A percentile compares a stretch with the other conserved stretches of the same genome.
These are phyloP conservation scores for Meloidogyne floridensis DNA, from an alignment of 1,140 invertebrate species.

Conservation along the genomic window DNA sequence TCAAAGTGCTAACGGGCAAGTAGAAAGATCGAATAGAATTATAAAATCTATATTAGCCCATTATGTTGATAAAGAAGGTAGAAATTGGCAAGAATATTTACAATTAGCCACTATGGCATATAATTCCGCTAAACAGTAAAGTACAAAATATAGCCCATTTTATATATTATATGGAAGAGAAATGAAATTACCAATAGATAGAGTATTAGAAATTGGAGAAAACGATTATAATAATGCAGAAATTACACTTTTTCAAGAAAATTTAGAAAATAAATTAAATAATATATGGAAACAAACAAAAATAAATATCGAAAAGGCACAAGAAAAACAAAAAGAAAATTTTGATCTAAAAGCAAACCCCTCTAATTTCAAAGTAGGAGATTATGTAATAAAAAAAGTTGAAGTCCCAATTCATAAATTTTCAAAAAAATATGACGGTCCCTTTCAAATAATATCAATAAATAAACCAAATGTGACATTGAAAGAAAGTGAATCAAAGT, in stretches of 20 bases:
- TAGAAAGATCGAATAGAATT: background rate
- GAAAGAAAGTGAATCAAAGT: background rate
- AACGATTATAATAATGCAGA: background rate
- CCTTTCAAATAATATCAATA: background rate
- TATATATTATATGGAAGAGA: background rate
- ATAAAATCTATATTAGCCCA: background rate
- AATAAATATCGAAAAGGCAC: background rate
- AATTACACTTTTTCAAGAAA: background rate
- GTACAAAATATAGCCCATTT: background rate
- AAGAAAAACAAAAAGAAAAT: background rate
- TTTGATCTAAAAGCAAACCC: background rate
- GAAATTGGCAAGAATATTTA: constrained; percentile 5
- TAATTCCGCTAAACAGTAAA: background rate
- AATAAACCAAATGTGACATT: background rate
- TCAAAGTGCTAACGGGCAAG: background rate
- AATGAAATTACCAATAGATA: background rate
- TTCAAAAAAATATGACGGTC: background rate
- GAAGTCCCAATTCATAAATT: background rate
- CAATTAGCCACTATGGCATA: background rate
- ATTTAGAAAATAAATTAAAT: background rate
- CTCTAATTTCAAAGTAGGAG: background rate
- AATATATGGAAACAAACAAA: constrained; percentile 1
- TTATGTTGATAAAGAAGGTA: constrained; percentile 1
- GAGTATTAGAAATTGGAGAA: background rate
- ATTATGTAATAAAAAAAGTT: background rate